Conservation (phyloP, 1,140 invertebrate genomes). For the Coenobita brevimanus region DNA sequence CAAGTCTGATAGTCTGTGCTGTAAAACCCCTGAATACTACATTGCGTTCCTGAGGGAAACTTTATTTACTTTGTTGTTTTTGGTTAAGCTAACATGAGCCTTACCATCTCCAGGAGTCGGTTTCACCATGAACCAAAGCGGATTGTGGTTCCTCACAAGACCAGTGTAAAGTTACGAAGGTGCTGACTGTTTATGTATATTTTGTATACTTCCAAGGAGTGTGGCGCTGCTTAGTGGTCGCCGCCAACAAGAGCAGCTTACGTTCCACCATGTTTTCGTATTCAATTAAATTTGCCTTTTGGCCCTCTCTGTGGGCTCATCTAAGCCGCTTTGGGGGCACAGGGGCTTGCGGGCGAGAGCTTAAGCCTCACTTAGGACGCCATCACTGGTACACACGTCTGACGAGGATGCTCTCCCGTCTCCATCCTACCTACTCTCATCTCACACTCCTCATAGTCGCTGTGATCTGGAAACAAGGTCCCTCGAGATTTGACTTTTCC, state of each 20-base stretch:
- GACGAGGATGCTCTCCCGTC: too few relatives aligned
- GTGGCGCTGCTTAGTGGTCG: not conserved
- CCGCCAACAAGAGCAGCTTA: conserved; percentile 38
- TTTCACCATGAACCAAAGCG: conserved; percentile 48
- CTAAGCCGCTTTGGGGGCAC: conserved; percentile 40
- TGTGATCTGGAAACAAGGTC: too few relatives aligned
- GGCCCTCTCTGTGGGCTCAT: conserved; percentile 36
- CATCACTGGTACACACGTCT: conserved; percentile 26
- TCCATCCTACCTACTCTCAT: too few relatives aligned
- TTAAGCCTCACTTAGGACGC: conserved; percentile 38
- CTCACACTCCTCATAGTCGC: too few relatives aligned
- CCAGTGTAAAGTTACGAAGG: not conserved
- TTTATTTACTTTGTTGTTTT: too few relatives aligned
- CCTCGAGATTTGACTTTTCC: too few relatives aligned
- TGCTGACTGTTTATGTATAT: conserved; percentile 11
- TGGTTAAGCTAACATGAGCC: too few relatives aligned
- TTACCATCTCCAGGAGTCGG: conserved; percentile 9
- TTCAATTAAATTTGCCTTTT: conserved; percentile 52
- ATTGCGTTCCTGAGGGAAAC: too few relatives aligned
- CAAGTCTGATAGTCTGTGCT: too few relatives aligned
- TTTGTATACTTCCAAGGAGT: not conserved
- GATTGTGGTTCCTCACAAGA: conserved; percentile 28
- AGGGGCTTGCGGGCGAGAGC: conserved; percentile 28
- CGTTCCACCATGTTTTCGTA: conserved; percentile 39
- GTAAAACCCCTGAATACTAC: too few relatives aligned